Conservation (phyloP, 1,140 invertebrate genomes). For the Sweltsa coloradensis region DNA sequence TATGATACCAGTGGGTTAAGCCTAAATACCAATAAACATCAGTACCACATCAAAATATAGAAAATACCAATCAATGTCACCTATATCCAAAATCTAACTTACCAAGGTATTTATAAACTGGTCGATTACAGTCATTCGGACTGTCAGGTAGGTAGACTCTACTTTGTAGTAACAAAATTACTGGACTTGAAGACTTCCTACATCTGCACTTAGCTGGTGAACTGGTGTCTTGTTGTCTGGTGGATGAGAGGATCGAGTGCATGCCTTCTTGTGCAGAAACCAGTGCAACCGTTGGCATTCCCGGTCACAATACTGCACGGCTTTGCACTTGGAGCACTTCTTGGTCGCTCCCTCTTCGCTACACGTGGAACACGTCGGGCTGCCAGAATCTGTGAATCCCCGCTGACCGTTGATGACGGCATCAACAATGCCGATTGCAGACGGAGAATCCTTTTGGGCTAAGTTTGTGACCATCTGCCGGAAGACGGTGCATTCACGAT, state of each 20-base stretch:
- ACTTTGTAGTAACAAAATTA: no score
- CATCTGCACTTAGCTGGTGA: neutral
- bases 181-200: conserved; percentile 4
- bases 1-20: no score
- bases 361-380: conserved; percentile 72
- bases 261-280: conserved; percentile 89
- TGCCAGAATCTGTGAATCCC: conserved; percentile 50
- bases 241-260: conserved; percentile 28
- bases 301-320: conserved; percentile 84
- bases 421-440: conserved; percentile 59
- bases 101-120: no score
- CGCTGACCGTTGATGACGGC: conserved; percentile 81
- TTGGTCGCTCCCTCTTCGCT: conserved; percentile 77
- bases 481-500: conserved; percentile 72
- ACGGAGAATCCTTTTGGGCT: conserved; percentile 48
- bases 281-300: conserved; percentile 92
- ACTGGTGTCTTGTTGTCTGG: neutral
- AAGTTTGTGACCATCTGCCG: conserved; percentile 60
- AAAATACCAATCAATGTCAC: no score
- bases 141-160: no score
- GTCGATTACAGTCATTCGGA: no score
- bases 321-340: conserved; percentile 92
- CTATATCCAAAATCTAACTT: no score
- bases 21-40: no score
- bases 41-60: no score